Percentiles rank a stretch among this genome's conserved stretches.
These are phyloP conservation scores for Scaptomyza tumidula DNA, from an alignment of 2,888 invertebrate genomes.

Conservation along the genomic window DNA sequence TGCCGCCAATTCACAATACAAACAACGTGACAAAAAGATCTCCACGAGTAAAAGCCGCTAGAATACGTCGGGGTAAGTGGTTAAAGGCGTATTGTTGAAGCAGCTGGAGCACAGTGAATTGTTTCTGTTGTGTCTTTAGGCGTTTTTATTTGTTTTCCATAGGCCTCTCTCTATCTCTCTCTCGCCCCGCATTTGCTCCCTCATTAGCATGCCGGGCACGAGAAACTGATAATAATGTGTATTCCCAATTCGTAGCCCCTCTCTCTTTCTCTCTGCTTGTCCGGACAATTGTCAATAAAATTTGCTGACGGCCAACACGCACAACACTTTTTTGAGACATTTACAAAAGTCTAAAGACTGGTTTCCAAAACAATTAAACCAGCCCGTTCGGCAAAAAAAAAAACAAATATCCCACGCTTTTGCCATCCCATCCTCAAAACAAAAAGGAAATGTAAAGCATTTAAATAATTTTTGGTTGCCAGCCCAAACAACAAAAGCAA, in stretches of 20 bases:
- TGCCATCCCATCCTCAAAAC: slow-evolving; percentile 12
- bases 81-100: slow-evolving; percentile 16
- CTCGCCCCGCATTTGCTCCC: slow-evolving; percentile 16
- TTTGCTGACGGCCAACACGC: slow-evolving; percentile 63
- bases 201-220: slow-evolving; percentile 76
- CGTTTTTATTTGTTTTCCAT: slow-evolving; percentile 68
- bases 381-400: slow-evolving; percentile 36
- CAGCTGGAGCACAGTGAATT: slow-evolving; percentile 55
- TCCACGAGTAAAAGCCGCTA: slow-evolving; percentile 13
- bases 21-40: slow-evolving; percentile 65
- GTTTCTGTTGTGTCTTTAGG: slow-evolving; percentile 52
- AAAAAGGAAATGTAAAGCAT: slow-evolving; percentile 65
- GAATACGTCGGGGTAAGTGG: slow-evolving; percentile 10
- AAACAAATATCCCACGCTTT: slow-evolving; percentile 73
- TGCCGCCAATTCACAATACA: slow-evolving; percentile 65
- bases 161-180: slow-evolving; percentile 11
- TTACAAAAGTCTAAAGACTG: slow-evolving; percentile 48
- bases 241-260: slow-evolving; percentile 38
- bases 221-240: slow-evolving; percentile 55
- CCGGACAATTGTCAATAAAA: slow-evolving; percentile 74
- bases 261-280: slow-evolving; percentile 4
- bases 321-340: slow-evolving; percentile 52
- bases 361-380: slow-evolving; percentile 61
- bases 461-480: slow-evolving; percentile 70
- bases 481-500: no score